These are phyloP conservation scores for Euura saliciscinereae DNA, from an alignment of 1,140 invertebrate genomes.

Conservation along the genomic window DNA sequence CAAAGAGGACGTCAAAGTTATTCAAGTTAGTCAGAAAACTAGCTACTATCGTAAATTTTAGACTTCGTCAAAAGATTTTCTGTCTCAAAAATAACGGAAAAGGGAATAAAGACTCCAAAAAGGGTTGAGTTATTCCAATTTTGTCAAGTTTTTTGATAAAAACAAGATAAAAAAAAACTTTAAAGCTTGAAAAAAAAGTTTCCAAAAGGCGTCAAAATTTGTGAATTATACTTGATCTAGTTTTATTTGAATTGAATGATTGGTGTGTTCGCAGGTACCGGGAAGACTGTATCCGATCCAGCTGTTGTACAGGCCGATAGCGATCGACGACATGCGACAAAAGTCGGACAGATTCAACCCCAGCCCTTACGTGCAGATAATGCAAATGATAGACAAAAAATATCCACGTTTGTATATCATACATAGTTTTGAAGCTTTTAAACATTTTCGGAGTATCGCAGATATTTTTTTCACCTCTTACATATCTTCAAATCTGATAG, in stretches of 20 bases:
- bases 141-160: no score
- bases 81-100: no score
- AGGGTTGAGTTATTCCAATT: no score
- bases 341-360: slow-evolving; percentile 84
- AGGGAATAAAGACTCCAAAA: no score
- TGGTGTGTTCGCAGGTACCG: slow-evolving; percentile 72
- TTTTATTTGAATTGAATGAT: slow-evolving; percentile 21
- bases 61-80: no score
- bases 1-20: slow-evolving; percentile 77
- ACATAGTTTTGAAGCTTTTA: slow-evolving; percentile 12
- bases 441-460: no score
- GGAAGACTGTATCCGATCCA: slow-evolving; percentile 93
- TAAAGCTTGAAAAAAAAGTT: not conserved
- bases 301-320: slow-evolving; percentile 83
- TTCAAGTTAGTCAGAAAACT: slow-evolving; percentile 66
- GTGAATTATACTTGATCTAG: slow-evolving; percentile 23
- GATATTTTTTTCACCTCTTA: not conserved
- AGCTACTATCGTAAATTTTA: no score
- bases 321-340: slow-evolving; percentile 71
- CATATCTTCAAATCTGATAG: not conserved
- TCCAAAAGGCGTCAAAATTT: slow-evolving; percentile 16
- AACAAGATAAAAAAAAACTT: no score
- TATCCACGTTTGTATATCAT: slow-evolving; percentile 68
- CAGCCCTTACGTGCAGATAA: slow-evolving; percentile 88
- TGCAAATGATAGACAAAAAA: slow-evolving; percentile 92